Conservation (phyloP, 1,140 invertebrate genomes). For the Zophobas morio region DNA sequence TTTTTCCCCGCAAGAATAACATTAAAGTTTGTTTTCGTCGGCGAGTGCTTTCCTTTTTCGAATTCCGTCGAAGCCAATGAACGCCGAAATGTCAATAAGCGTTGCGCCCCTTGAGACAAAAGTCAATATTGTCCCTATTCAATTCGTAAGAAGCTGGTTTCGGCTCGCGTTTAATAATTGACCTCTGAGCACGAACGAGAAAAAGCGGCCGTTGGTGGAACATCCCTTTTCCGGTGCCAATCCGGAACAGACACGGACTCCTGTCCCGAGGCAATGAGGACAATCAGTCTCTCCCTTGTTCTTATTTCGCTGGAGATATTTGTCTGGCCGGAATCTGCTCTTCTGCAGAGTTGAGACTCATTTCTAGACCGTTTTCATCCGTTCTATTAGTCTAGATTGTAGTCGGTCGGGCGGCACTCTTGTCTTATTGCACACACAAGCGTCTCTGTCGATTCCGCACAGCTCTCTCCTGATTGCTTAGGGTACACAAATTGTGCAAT, state of each 20-base stretch:
- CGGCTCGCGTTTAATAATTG: slow-evolving; percentile 30
- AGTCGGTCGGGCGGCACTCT: slow-evolving; percentile 50
- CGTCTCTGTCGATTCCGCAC: slow-evolving; percentile 11
- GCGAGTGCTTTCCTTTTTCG: neutral
- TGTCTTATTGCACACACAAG: slow-evolving; percentile 45
- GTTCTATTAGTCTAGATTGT: slow-evolving; percentile 55
- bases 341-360: slow-evolving; percentile 54
- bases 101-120: slow-evolving; percentile 26
- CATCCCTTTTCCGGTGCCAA: slow-evolving; percentile 54
- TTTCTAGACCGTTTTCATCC: slow-evolving; percentile 55
- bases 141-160: slow-evolving; percentile 29
- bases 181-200: neutral
- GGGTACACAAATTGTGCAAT: slow-evolving; percentile 48
- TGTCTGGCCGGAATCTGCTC: slow-evolving; percentile 61
- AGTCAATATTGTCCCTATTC: slow-evolving; percentile 35
- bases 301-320: slow-evolving; percentile 66
- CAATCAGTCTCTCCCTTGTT: slow-evolving; percentile 66
- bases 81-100: slow-evolving; percentile 23
- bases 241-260: slow-evolving; percentile 64
- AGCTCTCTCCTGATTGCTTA: slow-evolving; percentile 43
- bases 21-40: slow-evolving; percentile 12
- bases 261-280: slow-evolving; percentile 67
- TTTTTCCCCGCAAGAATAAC: neutral
- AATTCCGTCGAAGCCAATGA: slow-evolving; percentile 9
- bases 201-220: slow-evolving; percentile 54